A percentile compares a stretch with the other conserved stretches of the same genome.
Evolutionary conservation across 2,797 vertebrate genomes (phyloP).

Genomic region (Manis crassicaudata): DNA sequence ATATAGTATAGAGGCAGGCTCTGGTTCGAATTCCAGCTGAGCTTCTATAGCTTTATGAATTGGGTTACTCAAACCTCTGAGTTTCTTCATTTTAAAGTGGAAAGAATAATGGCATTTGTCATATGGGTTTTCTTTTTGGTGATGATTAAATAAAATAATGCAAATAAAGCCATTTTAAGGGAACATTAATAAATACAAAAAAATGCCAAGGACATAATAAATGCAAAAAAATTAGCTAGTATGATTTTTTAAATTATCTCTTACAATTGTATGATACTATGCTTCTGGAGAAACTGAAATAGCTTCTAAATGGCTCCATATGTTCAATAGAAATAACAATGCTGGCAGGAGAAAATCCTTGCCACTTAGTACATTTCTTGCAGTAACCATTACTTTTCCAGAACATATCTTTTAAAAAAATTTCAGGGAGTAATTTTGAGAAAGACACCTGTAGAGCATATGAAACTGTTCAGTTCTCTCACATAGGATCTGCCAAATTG

Average conservation of each 20-base stretch:
- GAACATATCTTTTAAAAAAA: background rate
- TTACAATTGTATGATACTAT: background rate
- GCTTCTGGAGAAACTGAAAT: background rate
- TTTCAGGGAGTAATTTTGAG: background rate
- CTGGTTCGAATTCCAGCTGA: background rate
- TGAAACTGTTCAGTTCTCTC: slow-evolving; percentile 22
- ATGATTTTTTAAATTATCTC: slow-evolving; percentile 8
- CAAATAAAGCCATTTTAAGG: background rate
- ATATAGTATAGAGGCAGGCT: fast-evolving
- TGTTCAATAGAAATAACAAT: background rate
- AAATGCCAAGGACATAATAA: background rate
- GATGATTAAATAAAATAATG: background rate
- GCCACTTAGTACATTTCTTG: background rate
- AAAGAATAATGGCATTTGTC: background rate
- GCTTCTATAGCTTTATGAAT: background rate
- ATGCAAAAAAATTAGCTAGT: background rate
- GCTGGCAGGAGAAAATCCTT: background rate
- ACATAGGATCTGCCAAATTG: background rate
- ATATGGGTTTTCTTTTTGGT: background rate
- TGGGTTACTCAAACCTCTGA: background rate
- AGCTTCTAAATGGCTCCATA: background rate
- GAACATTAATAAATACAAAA: background rate
- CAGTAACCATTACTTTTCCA: slow-evolving; percentile 15
- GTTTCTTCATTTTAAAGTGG: background rate
- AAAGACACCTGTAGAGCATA: background rate